Evolutionary conservation across 1,140 invertebrate species (phyloP).

Genomic region (Diorhabda elongata): DNA sequence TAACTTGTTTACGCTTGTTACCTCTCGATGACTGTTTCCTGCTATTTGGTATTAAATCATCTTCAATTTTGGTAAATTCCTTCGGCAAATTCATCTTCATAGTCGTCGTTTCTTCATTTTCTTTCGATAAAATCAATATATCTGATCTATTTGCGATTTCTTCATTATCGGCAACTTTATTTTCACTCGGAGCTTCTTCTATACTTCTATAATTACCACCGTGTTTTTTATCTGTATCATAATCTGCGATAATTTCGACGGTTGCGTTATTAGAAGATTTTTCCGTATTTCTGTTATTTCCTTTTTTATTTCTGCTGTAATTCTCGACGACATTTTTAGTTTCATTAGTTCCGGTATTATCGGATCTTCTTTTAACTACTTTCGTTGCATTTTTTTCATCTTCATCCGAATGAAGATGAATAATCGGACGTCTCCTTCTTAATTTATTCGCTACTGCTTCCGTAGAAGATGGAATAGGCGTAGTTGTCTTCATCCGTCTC

Average conservation of each 20-base stretch:
- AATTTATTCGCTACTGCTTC: slow-evolving; percentile 18
- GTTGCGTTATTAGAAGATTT: neutral
- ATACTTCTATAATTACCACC: slow-evolving; percentile 20
- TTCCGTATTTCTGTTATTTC: slow-evolving; percentile 5
- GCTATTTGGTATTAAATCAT: no score
- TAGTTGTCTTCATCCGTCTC: neutral
- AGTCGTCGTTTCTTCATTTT: no score
- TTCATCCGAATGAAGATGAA: slow-evolving; percentile 26
- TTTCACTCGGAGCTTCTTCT: neutral
- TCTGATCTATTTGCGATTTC: neutral
- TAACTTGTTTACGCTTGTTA: neutral
- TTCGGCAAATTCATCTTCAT: no score
- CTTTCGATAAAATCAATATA: no score
- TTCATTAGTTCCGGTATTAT: neutral
- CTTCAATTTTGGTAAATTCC: no score
- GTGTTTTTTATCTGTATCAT: slow-evolving; percentile 15
- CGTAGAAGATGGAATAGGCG: slow-evolving; percentile 6
- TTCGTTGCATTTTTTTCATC: slow-evolving; percentile 22
- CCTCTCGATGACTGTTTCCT: no score
- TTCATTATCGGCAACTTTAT: neutral
- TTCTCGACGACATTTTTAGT: slow-evolving; percentile 24
- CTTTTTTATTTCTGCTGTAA: slow-evolving; percentile 19
- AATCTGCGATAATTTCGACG: slow-evolving; percentile 29
- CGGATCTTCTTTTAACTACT: slow-evolving; percentile 27
- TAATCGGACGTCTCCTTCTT: slow-evolving; percentile 27